Evolutionary conservation across 2,113 vertebrate genomes (phyloP), one percentile per base, ranked within the genome.

Genomic region (Rhinolophus sinicus): DNA sequence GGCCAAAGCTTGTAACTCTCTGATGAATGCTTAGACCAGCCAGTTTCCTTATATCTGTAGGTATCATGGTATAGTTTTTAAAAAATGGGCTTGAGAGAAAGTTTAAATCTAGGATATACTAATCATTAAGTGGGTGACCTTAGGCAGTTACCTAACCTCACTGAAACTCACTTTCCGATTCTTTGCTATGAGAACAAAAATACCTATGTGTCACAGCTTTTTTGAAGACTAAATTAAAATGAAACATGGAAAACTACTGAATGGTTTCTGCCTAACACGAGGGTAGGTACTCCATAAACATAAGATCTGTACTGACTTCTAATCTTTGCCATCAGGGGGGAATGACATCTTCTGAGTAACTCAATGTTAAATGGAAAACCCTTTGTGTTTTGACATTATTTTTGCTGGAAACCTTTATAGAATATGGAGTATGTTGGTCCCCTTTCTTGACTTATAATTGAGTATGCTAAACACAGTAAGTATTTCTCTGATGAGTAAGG

Each of bases 171-270:
- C 35, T 73, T 64, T 82, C 50, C 7, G 9, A 50, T 56, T 72
- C 62, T 73, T 87, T 81, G 10, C 24, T 52, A 38, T 69, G 86
- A 58, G 30, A 67, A 67, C 89, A 67, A 76, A 75, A 94, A 83
- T 75, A 76, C 35, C 24, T 52, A 69, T 3, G 56, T 40, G 65
- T 65, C 56, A 77, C 26, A 77, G 64, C n/a, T 30, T 22, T 58
- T 72, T 60, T 62, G 64, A 85, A 85, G 15, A 33, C 35, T 78
- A 78, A 85, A 26, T 88, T 58, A 67, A 88, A 85, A 90, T 95
- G 73, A 85, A 60, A 26, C 78, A 78, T n/a, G n/a, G 54, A 78
- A 76, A 26, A 3, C 54, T 85, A 28, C 18, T 67, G 52, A 62
- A 52, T 4, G 52, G 21, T 69, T 78, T 75, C 47, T 91, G 19